Percentiles rank a stretch among this genome's conserved stretches.
phyloP scores from a whole-genome alignment of 2,888 invertebrate genomes.

The Smittia sp. region DNA sequence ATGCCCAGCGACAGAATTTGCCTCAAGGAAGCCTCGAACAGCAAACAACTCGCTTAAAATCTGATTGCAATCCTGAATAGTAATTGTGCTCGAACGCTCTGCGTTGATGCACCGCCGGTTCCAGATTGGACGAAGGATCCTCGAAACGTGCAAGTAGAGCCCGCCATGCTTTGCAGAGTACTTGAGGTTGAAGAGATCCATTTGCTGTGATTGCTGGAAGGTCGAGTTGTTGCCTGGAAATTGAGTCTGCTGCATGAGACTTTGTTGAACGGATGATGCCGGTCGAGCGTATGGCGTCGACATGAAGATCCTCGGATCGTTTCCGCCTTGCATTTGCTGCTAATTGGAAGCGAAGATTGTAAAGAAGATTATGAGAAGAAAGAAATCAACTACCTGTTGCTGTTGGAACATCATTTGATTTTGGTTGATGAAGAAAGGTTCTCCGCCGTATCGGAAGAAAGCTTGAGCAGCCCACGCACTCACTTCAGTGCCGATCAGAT shows the following conservation, averaged over 20 bases:
- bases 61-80: slow-evolving; percentile 68
- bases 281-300: slow-evolving; percentile 50
- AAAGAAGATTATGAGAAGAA: too few relatives aligned
- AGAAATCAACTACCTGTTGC: slow-evolving; percentile 6
- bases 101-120: slow-evolving; percentile 69
- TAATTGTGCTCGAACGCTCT: slow-evolving; percentile 66
- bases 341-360: not conserved
- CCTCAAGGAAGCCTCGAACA: slow-evolving; percentile 70
- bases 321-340: not conserved
- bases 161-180: slow-evolving; percentile 89
- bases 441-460: slow-evolving; percentile 88
- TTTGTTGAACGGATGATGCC: slow-evolving; percentile 48
- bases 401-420: slow-evolving; percentile 36
- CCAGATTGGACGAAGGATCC: slow-evolving; percentile 90
- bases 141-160: slow-evolving; percentile 83
- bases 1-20: slow-evolving; percentile 57
- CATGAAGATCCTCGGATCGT: slow-evolving; percentile 49
- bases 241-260: slow-evolving; percentile 52
- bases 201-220: slow-evolving; percentile 22
- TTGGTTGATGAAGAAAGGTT: slow-evolving; percentile 54
- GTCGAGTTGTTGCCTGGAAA: slow-evolving; percentile 45
- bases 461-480: slow-evolving; percentile 88
- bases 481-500: slow-evolving; percentile 60
- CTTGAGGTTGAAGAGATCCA: slow-evolving; percentile 46
- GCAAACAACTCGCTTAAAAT: slow-evolving; percentile 73